A percentile compares a stretch with the other conserved stretches of the same genome.
These are phyloP conservation scores for Callosobruchus maculatus DNA, from an alignment of 2,888 invertebrate species.

Conservation along the genomic window DNA sequence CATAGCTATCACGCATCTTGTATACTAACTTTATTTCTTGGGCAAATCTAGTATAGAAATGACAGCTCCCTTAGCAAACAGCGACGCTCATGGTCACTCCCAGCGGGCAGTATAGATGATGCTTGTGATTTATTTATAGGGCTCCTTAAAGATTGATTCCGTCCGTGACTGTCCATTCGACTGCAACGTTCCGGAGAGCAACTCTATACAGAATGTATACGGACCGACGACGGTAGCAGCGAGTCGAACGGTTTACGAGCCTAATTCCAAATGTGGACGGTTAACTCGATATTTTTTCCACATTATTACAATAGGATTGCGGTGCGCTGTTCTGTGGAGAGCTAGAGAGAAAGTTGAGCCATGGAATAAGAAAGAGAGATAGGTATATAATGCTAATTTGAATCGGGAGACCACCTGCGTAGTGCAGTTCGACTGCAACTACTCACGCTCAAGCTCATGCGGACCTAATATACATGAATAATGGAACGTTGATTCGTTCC, in stretches of 20 bases:
- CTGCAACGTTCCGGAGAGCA: not conserved
- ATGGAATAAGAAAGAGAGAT: not conserved
- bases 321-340: not conserved
- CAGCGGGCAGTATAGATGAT: not conserved
- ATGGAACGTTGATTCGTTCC: not conserved
- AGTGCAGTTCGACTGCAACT: not conserved
- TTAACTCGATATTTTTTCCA: not conserved
- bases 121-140: constrained; percentile 18
- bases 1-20: too few species aligned
- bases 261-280: not conserved
- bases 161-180: not conserved
- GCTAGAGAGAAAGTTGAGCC: not conserved
- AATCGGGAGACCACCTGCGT: not conserved
- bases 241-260: not conserved
- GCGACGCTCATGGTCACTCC: not conserved
- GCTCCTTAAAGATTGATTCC: constrained; percentile 15
- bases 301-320: not conserved
- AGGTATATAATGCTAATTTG: not conserved
- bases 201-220: not conserved
- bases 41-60: too few species aligned
- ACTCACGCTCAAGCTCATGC: not conserved
- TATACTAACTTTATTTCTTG: too few species aligned
- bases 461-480: not conserved
- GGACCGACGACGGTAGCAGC: not conserved
- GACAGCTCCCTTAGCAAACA: too few species aligned